Evolutionary conservation across 1,140 invertebrate species (phyloP), one percentile per base, ranked within the genome.

Genomic region (Parasteatoda tepidariorum): DNA sequence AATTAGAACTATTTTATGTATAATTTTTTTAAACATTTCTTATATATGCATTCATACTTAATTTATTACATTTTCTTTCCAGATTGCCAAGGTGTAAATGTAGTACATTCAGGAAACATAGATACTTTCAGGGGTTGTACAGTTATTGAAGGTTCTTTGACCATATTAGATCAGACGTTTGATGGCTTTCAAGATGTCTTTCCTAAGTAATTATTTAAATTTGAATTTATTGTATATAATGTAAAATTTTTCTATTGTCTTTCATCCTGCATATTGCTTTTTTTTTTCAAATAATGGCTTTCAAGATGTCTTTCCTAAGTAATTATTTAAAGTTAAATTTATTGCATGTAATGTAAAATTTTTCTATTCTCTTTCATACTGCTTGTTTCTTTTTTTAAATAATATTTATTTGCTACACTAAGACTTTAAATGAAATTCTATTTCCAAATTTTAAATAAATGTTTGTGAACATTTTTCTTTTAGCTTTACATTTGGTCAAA

Each of bases 111-210:
- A 0, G 94, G 94, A 13, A 98, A 98, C 87, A 96, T 99, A 74
- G 93, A 97, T 31, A 92, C 90, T 1, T 98, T 97, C 88, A 93
- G 92, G 87, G 95, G 95, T 83, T 99, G 97, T 87, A 99, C 97
- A 0, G 94, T 97, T 6, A 96, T 99, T 78, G 96, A 98, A 88
- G 97, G 97, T 0, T 96, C 94, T 22, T 91, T 98, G 31, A 93
- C 93, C 22, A 97, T 99, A 81, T 88, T 98, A 30, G 95, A 97
- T 87, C 93, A 94, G 84, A 94, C 94, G 0, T 98, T 99, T 89
- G 92, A 92, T 67, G 96, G 97, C 0, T 98, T 93, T 88, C 94
- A 96, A 87, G 92, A 96, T 62, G 91, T 96, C 15, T 93, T 92
- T 85, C 85, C 90, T 2, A 86, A 86, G 89, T 90, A 88, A 87